Evolutionary conservation across 2,888 invertebrate species (phyloP).

Genomic region (Xanthorhoe spadicearia): DNA sequence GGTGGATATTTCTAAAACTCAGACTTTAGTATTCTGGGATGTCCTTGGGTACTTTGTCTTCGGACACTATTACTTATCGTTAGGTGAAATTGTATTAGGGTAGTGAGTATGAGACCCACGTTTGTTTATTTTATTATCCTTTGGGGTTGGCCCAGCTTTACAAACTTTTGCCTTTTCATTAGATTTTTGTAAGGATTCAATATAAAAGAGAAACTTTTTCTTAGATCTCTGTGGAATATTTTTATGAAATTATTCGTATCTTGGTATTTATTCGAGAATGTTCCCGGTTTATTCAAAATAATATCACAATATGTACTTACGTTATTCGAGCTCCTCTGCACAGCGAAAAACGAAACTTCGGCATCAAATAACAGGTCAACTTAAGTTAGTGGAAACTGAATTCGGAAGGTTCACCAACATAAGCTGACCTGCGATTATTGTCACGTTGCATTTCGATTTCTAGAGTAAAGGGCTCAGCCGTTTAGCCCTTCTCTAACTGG

Average conservation of each 20-base stretch:
- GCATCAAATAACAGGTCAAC: too few relatives aligned
- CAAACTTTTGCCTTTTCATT: not conserved
- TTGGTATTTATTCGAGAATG: too few relatives aligned
- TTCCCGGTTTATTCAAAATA: too few relatives aligned
- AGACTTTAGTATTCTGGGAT: not conserved
- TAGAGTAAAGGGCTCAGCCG: too few relatives aligned
- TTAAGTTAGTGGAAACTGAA: too few relatives aligned
- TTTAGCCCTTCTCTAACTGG: too few relatives aligned
- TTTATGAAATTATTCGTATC: not conserved
- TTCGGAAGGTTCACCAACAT: too few relatives aligned
- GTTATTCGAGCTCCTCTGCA: too few relatives aligned
- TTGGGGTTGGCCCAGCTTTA: not conserved
- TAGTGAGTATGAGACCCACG: not conserved
- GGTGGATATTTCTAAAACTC: not conserved
- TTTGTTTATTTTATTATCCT: not conserved
- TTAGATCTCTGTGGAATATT: not conserved
- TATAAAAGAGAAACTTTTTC: not conserved
- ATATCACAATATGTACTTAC: too few relatives aligned
- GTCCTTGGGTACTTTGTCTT: not conserved
- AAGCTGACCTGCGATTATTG: too few relatives aligned
- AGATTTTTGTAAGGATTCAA: not conserved
- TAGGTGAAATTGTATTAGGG: conserved; percentile 19
- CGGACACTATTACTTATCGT: conserved; percentile 16
- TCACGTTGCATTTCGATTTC: too few relatives aligned
- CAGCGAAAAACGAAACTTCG: too few relatives aligned